Base-by-base conservation (phyloP, 2,113 vertebrate species). In the Carollia perspicillata region DNA sequence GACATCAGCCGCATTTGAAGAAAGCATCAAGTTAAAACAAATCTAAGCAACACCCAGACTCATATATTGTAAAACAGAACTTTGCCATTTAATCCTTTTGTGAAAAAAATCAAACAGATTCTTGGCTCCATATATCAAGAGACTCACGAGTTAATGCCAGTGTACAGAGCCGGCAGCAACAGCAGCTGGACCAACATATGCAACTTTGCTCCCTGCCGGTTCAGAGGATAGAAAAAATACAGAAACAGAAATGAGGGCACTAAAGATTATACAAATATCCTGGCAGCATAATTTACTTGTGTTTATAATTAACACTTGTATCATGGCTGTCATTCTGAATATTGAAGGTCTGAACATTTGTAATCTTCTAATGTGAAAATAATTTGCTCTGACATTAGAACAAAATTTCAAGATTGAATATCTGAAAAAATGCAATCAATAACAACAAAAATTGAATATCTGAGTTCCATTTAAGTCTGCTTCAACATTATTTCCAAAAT, bases 181-280 rank as follows among this genome's bases (percentile, higher is more conserved):
- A 55, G 60, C 84, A 97, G 69, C 86, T 93, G 72, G 75, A 84
- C 51, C 3, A 80, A 47, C 93, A 81, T 89, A 53, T 51, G 95
- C 8, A 89, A 13, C 2, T 71, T 78, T 89, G n/a, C 33, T 93
- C 65, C 86, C 84, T 40, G n/a, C 10, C 1, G 1, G 35, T 51
- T 95, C 63, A 47, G 63, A 75, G 35, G 33, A 66, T 2, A 80
- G 55, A 95, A 74, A 94, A 28, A 81, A 47, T 30, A n/a, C 30
- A 91, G 30, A 77, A 58, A 23, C 55, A 58, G 18, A 75, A 88
- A 71, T 33, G 35, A 90, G 53, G 78, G 33, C 75, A 77, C 30
- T n/a, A 65, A 74, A 83, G 51, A 79, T 81, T 49, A 37, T 40
- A 86, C 40, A 94, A 30, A 89, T 60, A 89, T 55, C 51, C 26